Conservation (phyloP, 2,888 invertebrate species). For the Eristalis arbustorum region DNA sequence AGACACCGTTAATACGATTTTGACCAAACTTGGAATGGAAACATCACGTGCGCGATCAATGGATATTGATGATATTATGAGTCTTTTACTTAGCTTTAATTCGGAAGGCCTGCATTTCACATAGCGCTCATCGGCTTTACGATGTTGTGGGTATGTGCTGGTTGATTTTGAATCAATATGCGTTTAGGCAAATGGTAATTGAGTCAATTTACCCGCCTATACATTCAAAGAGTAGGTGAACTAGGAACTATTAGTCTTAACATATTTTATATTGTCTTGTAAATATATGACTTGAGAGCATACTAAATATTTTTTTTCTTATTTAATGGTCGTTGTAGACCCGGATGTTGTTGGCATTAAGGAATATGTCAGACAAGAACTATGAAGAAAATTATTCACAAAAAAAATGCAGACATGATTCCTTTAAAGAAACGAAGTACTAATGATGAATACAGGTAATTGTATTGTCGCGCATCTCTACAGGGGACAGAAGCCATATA, state of each 20-base stretch:
- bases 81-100: constrained; percentile 92
- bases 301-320: neutral
- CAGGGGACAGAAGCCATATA: too few species aligned
- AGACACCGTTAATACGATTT: constrained; percentile 87
- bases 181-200: too few species aligned
- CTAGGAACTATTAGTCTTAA: neutral
- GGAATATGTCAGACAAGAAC: too few species aligned
- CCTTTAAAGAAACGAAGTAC: too few species aligned
- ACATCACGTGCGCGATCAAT: constrained; percentile 93
- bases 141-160: neutral
- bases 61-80: constrained; percentile 98
- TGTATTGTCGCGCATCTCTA: too few species aligned
- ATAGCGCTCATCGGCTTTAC: constrained; percentile 9
- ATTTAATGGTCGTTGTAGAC: too few species aligned
- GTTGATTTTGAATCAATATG: neutral
- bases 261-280: neutral
- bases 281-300: neutral
- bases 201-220: neutral
- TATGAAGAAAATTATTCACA: too few species aligned
- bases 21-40: constrained; percentile 85
- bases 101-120: constrained; percentile 94
- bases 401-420: too few species aligned
- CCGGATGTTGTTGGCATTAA: too few species aligned
- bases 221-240: neutral
- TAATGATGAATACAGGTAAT: too few species aligned